Conservation (phyloP, 2,888 invertebrate genomes). For the Noctua pronuba region DNA sequence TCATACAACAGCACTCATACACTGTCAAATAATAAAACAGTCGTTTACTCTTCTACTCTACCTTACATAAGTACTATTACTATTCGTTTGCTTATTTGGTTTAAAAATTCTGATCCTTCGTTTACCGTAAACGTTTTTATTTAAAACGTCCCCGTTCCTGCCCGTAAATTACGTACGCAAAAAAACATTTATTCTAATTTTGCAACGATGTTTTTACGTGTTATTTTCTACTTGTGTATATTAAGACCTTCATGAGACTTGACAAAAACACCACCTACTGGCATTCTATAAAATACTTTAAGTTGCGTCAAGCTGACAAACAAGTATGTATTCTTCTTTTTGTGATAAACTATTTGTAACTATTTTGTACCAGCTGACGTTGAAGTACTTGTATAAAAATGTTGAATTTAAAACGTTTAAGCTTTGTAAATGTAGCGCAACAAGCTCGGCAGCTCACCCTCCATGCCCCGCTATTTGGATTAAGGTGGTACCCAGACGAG, state of each 20-base stretch:
- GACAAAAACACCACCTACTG: slow-evolving; percentile 11
- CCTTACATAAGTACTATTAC: too few species aligned
- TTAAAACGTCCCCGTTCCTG: too few species aligned
- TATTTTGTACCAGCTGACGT: not conserved
- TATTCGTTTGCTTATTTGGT: too few species aligned
- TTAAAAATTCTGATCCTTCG: too few species aligned
- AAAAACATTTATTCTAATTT: too few species aligned
- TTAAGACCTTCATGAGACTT: slow-evolving; percentile 17
- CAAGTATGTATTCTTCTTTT: too few species aligned
- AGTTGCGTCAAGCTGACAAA: slow-evolving; percentile 7
- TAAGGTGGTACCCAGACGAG: slow-evolving; percentile 92
- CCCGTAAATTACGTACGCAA: too few species aligned
- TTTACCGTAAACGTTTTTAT: too few species aligned
- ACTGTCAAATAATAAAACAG: not conserved
- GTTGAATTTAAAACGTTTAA: slow-evolving; percentile 42
- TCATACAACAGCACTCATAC: not conserved
- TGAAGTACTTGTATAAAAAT: slow-evolving; percentile 20
- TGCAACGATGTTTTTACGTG: too few species aligned
- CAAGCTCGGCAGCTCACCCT: slow-evolving; percentile 70
- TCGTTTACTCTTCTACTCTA: too few species aligned
- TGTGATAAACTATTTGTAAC: not conserved
- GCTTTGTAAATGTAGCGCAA: slow-evolving; percentile 29
- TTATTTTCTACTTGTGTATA: not conserved
- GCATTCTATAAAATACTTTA: slow-evolving; percentile 12
- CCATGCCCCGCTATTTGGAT: slow-evolving; percentile 67